Percentiles rank a stretch among this genome's conserved stretches.
These are phyloP conservation scores for Hippocampus guttulatus DNA, from an alignment of 2,113 vertebrate genomes.

Conservation along the genomic window DNA sequence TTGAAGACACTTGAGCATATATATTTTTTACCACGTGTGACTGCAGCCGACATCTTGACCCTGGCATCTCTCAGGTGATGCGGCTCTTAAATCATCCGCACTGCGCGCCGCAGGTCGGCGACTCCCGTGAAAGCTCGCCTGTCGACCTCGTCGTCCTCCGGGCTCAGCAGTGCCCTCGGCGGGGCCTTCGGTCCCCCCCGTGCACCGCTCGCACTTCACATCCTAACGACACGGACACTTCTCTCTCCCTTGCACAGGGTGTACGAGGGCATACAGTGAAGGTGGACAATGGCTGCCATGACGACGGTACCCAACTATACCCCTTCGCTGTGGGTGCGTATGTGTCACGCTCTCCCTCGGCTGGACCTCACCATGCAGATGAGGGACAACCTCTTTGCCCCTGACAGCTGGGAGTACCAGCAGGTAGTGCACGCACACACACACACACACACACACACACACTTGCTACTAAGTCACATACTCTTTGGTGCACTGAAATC, in stretches of 20 bases:
- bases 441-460: neutral
- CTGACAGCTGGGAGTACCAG: conserved; percentile 80
- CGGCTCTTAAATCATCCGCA: conserved; percentile 10
- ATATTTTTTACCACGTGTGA: neutral
- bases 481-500: neutral
- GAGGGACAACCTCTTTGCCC: conserved; percentile 73
- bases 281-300: conserved; percentile 67
- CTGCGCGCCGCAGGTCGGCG: neutral
- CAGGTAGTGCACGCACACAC: conserved; percentile 60
- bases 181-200: conserved; percentile 19
- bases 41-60: conserved; percentile 18
- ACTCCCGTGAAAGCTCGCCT: neutral
- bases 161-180: neutral
- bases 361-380: conserved; percentile 76
- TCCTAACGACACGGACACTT: conserved; percentile 25
- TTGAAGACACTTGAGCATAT: no score
- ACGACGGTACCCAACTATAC: conserved; percentile 72
- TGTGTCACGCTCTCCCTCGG: conserved; percentile 76
- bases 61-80: conserved; percentile 11
- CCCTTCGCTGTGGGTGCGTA: conserved; percentile 74
- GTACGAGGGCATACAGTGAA: conserved; percentile 50
- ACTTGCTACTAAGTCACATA: neutral
- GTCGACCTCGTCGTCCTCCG: conserved; percentile 12
- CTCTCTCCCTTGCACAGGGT: conserved; percentile 39
- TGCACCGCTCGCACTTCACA: conserved; percentile 9